A percentile compares a stretch with the other conserved stretches of the same genome.
Evolutionary conservation across 1,140 invertebrate genomes (phyloP).

Genomic region (Pseudobourletiella spinata): DNA sequence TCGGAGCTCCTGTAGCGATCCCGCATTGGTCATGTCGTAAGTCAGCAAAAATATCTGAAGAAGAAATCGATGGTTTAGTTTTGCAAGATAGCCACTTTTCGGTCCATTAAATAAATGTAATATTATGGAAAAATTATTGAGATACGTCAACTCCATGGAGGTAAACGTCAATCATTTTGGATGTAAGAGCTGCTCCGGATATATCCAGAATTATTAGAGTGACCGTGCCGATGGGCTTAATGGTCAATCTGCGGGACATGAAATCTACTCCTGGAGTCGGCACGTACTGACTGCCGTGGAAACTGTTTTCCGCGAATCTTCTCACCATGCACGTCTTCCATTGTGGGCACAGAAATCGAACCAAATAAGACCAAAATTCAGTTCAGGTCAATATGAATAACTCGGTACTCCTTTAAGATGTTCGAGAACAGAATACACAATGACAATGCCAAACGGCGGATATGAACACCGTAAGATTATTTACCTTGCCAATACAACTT

Average conservation of each 20-base stretch:
- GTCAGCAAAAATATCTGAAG: conserved; percentile 28
- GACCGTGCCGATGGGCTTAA: conserved; percentile 28
- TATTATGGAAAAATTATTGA: background rate
- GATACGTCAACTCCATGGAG: conserved; percentile 31
- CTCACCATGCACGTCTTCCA: conserved; percentile 33
- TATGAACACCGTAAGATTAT: background rate
- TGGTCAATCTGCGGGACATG: conserved; percentile 20
- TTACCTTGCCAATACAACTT: conserved; percentile 31
- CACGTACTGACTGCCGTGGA: conserved; percentile 33
- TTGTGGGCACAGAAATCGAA: background rate
- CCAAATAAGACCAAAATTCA: background rate
- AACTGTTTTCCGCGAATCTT: conserved; percentile 31
- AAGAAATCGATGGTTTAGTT: background rate
- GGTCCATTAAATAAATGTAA: no score
- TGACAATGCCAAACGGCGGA: background rate
- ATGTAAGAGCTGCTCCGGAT: conserved; percentile 24
- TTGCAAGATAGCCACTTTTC: no score
- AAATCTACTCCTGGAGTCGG: conserved; percentile 33
- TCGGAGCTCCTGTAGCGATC: conserved; percentile 28
- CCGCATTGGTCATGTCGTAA: conserved; percentile 33
- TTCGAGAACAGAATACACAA: background rate
- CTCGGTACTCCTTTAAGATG: background rate
- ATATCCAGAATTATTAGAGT: conserved; percentile 33
- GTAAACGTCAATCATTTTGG: conserved; percentile 35
- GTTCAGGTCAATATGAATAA: background rate